A percentile compares a stretch with the other conserved stretches of the same genome.
Conservation (phyloP, 1,140 invertebrate genomes). For the Chymomyza costata region DNA sequence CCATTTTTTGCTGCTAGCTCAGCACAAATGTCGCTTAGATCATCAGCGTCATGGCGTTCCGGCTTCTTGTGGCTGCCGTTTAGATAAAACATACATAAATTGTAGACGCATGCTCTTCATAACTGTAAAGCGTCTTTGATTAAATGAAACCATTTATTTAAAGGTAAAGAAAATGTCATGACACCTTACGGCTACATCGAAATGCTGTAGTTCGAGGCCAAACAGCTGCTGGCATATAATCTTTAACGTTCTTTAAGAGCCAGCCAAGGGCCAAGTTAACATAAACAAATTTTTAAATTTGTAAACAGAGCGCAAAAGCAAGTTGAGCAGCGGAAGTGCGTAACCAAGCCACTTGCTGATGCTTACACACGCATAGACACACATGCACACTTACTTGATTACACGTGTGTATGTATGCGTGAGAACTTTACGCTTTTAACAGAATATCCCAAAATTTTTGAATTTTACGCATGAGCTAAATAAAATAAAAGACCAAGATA, state of each 20-base stretch:
- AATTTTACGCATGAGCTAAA: slow-evolving; percentile 56
- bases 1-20: slow-evolving; percentile 32
- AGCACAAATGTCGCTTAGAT: slow-evolving; percentile 38
- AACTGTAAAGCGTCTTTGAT: slow-evolving; percentile 50
- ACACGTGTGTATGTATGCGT: slow-evolving; percentile 1
- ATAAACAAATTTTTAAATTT: slow-evolving; percentile 72
- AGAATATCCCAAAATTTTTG: slow-evolving; percentile 66
- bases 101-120: slow-evolving; percentile 45
- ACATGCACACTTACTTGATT: slow-evolving; percentile 43
- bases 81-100: slow-evolving; percentile 54
- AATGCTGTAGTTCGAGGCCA: slow-evolving; percentile 16
- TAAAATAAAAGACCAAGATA: slow-evolving; percentile 60
- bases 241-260: slow-evolving; percentile 32
- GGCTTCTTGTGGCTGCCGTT: slow-evolving; percentile 23
- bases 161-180: slow-evolving; percentile 61
- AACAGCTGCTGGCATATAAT: slow-evolving; percentile 25
- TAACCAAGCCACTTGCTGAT: slow-evolving; percentile 47
- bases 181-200: slow-evolving; percentile 44
- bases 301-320: slow-evolving; percentile 63
- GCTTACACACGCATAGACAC: slow-evolving; percentile 28
- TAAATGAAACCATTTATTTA: slow-evolving; percentile 70
- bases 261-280: slow-evolving; percentile 46
- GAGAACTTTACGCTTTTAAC: slow-evolving; percentile 27
- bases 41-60: slow-evolving; percentile 29
- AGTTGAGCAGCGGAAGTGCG: slow-evolving; percentile 36